Evolutionary conservation across 2,888 invertebrate genomes (phyloP).

Genomic region (Dryobotodes eremita): DNA sequence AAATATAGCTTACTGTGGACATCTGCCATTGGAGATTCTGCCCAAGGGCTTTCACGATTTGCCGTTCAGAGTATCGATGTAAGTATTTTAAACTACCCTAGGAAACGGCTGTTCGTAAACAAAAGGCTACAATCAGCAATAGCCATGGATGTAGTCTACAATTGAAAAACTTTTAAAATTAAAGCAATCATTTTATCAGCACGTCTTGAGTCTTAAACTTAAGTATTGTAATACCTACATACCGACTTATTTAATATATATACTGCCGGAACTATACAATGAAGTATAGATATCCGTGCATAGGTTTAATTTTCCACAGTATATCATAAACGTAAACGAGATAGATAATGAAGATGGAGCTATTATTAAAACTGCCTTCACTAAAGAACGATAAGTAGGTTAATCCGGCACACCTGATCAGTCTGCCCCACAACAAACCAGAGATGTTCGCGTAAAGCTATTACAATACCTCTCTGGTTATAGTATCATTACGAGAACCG

Average conservation of each 20-base stretch:
- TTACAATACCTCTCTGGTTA: not conserved
- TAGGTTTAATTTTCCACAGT: not conserved
- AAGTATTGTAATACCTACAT: not conserved
- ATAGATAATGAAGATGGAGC: not conserved
- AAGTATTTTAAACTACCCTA: constrained; percentile 38
- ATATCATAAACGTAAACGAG: not conserved
- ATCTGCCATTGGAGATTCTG: not conserved
- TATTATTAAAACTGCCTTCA: not conserved
- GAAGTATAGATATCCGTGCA: not conserved
- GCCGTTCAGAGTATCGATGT: constrained; percentile 40
- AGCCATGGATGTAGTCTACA: not conserved
- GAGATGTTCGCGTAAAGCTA: not conserved
- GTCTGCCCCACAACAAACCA: not conserved
- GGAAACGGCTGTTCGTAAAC: not conserved
- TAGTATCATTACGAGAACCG: not conserved
- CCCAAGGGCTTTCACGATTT: constrained; percentile 49
- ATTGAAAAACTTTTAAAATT: not conserved
- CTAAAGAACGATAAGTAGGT: not conserved
- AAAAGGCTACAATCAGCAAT: not conserved
- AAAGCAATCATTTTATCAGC: not conserved
- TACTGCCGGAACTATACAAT: not conserved
- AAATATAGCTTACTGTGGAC: constrained; percentile 29
- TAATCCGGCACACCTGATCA: not conserved
- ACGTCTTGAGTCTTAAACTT: not conserved
- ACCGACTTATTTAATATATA: too few species aligned